Percentiles rank a stretch among this genome's conserved stretches.
Conservation (phyloP, 2,113 vertebrate species). For the Bubo scandiacus region DNA sequence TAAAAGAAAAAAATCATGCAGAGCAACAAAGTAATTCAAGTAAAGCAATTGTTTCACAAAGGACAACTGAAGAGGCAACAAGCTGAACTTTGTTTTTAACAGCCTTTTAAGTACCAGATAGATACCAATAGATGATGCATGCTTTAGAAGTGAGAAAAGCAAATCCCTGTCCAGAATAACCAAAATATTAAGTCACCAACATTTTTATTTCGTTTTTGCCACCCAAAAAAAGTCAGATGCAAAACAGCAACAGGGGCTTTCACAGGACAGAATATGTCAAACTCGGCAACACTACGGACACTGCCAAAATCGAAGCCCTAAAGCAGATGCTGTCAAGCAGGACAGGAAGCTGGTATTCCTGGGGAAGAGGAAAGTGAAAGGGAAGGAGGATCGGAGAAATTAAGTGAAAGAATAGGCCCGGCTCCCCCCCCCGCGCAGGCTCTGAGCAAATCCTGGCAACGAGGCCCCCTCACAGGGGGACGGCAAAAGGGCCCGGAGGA, state of each 20-base stretch:
- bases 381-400: background rate
- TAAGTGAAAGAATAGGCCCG: background rate
- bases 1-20: background rate
- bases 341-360: background rate
- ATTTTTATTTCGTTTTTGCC: background rate
- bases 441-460: background rate
- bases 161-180: too few species aligned
- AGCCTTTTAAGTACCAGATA: too few species aligned
- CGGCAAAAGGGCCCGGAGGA: accelerated
- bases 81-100: background rate
- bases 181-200: background rate
- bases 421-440: background rate
- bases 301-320: background rate
- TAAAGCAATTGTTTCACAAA: background rate
- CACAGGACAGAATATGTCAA: accelerated
- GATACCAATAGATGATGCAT: too few species aligned
- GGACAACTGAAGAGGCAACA: background rate
- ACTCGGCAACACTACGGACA: accelerated
- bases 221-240: background rate
- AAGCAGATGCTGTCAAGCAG: background rate
- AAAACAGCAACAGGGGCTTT: accelerated
- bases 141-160: too few species aligned
- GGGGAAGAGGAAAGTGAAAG: background rate
- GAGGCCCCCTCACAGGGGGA: background rate
- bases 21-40: background rate